Evolutionary conservation across 2,888 invertebrate genomes (phyloP).

Genomic region (Tryphoninae sp.): DNA sequence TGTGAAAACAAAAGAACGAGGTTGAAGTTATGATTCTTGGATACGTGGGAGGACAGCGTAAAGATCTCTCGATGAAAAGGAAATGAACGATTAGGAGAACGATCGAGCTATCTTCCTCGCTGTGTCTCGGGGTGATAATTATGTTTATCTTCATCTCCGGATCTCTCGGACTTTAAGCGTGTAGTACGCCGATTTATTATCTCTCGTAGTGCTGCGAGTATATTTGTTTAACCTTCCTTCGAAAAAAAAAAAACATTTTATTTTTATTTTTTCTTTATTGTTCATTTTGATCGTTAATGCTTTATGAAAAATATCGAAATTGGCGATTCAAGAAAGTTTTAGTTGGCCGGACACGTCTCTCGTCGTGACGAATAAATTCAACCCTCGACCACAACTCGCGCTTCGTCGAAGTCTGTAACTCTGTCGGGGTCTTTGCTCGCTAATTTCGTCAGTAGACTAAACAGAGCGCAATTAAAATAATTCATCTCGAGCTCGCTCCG

Average conservation of each 20-base stretch:
- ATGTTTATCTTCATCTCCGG: constrained; percentile 77
- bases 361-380: constrained; percentile 42
- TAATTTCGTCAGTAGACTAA: constrained; percentile 71
- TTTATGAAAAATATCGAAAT: not conserved
- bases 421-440: constrained; percentile 66
- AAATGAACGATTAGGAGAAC: constrained; percentile 68
- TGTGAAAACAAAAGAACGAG: constrained; percentile 38
- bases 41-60: constrained; percentile 64
- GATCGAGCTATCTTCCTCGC: constrained; percentile 62
- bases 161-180: constrained; percentile 64
- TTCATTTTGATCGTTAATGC: not conserved
- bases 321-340: not conserved
- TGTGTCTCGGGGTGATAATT: constrained; percentile 74
- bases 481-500: constrained; percentile 65
- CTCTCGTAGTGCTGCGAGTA: not conserved
- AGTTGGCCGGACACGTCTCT: constrained; percentile 6
- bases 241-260: not conserved
- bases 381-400: constrained; percentile 31
- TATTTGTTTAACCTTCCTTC: not conserved
- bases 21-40: constrained; percentile 49
- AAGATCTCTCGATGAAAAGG: constrained; percentile 64
- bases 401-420: constrained; percentile 24
- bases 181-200: constrained; percentile 43
- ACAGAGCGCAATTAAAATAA: constrained; percentile 71
- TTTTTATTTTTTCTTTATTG: not conserved